These are phyloP conservation scores for Eristalinus aeneus DNA, from an alignment of 2,888 invertebrate genomes.

Conservation along the genomic window DNA sequence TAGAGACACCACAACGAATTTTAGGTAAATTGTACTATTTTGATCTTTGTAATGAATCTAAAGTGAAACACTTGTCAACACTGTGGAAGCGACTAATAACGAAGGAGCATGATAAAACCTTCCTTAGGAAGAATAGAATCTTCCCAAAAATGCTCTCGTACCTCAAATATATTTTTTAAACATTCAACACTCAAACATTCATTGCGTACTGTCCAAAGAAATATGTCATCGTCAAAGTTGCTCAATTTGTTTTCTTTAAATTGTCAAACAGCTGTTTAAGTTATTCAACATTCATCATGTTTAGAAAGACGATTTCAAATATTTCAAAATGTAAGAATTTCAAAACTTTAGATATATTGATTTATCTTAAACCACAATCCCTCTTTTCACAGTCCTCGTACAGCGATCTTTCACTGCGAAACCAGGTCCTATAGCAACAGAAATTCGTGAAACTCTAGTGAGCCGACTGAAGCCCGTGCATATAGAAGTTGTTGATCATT, in stretches of 20 bases:
- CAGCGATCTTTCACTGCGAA: slow-evolving; percentile 37
- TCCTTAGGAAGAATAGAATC: too few relatives aligned
- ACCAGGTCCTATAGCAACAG: slow-evolving; percentile 81
- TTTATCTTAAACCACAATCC: not conserved
- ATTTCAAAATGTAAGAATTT: slow-evolving; percentile 42
- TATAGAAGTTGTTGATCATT: slow-evolving; percentile 94
- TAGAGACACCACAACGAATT: too few relatives aligned
- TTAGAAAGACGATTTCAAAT: slow-evolving; percentile 43
- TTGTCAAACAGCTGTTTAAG: slow-evolving; percentile 29
- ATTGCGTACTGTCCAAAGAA: not conserved
- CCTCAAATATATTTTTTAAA: too few relatives aligned
- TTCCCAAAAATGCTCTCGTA: too few relatives aligned
- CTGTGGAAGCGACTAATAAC: too few relatives aligned
- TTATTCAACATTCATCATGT: slow-evolving; percentile 58
- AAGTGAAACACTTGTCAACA: too few relatives aligned
- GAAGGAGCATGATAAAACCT: too few relatives aligned
- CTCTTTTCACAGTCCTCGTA: slow-evolving; percentile 9
- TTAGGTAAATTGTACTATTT: too few relatives aligned
- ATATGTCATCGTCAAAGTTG: not conserved
- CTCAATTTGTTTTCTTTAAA: not conserved
- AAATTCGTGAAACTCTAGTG: slow-evolving; percentile 84
- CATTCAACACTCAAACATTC: not conserved
- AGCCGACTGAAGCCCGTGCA: slow-evolving; percentile 86
- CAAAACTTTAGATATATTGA: not conserved
- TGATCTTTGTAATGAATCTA: too few relatives aligned